Percentiles rank a stretch among this genome's conserved stretches.
These are phyloP conservation scores for Drosophila melanica DNA, from an alignment of 1,140 invertebrate genomes.

Conservation along the genomic window DNA sequence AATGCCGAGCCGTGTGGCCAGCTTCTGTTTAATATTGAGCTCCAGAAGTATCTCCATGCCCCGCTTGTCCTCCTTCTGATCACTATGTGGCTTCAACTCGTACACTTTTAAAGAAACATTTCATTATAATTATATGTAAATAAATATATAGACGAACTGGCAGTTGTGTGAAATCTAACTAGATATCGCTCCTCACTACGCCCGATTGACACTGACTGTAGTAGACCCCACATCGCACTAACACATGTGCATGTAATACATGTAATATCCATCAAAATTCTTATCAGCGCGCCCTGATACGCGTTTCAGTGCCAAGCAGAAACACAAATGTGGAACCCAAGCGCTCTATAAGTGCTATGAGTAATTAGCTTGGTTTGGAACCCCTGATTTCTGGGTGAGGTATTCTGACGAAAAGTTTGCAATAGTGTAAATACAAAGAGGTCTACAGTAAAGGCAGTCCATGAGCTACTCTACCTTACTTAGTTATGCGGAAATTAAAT, in stretches of 20 bases:
- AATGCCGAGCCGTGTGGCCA: conserved; percentile 62
- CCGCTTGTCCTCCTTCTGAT: conserved; percentile 33
- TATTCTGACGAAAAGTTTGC: background rate
- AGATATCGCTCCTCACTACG: conserved; percentile 14
- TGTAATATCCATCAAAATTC: background rate
- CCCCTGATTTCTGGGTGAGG: conserved; percentile 22
- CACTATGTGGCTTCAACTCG: conserved; percentile 32
- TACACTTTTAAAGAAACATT: conserved; percentile 55
- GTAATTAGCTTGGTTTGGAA: conserved; percentile 16
- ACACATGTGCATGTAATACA: background rate
- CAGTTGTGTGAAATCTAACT: conserved; percentile 25
- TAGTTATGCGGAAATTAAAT: background rate
- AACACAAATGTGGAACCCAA: conserved; percentile 29
- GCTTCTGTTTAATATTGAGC: conserved; percentile 72
- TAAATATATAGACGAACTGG: conserved; percentile 7
- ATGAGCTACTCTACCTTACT: background rate
- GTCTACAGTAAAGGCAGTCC: background rate
- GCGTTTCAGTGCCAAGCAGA: conserved; percentile 24
- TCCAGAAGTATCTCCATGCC: conserved; percentile 75
- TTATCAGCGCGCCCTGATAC: conserved; percentile 35
- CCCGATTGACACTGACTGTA: conserved; percentile 8
- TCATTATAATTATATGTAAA: conserved; percentile 20
- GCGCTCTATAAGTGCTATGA: conserved; percentile 20
- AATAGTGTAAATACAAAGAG: background rate
- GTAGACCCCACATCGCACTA: background rate